Evolutionary conservation across 2,113 vertebrate genomes (phyloP), one percentile per base, ranked within the genome.

Genomic region (Chroicocephalus ridibundus): DNA sequence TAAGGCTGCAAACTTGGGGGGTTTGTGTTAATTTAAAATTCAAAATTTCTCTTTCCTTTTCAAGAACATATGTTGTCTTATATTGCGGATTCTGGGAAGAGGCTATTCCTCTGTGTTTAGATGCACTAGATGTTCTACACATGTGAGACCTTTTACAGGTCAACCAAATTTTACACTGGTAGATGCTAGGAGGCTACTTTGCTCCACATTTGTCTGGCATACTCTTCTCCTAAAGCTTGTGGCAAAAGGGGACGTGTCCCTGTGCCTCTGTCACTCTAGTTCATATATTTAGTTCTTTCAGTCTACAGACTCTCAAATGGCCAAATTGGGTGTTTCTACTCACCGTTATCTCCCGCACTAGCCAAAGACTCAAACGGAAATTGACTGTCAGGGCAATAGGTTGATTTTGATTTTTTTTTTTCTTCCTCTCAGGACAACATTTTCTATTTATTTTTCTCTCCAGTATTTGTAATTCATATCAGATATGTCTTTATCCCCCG

Each of bases 51-150:
- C 42, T 46, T 17, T 68, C 12, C 5, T 86, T 66, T 58, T 60
- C 27, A 25, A 58, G 36, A 57, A 10, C 14, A 0, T n/a, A 11
- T 25, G 13, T 82, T 46, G 21, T 52, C 18, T 60, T 36, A 3
- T 2, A 6, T 54, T 1, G 0, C 0, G 1, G 16, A 25, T 57
- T 42, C n/a, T 13, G n/a, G 74, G 34, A 55, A 21, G n/a, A 38
- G 42, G 9, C 9, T 57, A 1, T 44, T 69, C 6, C 25, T 77
- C 6, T 74, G 5, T 61, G 21, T 54, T 47, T 57, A 31, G 40
- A 40, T 29, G 4, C 6, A 3, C 34, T 71, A 22, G 47, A 49
- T 42, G 29, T 84, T 49, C 40, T 44, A 42, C 58, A 15, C 18
- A 5, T 2, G 36, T 18, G 21, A 68, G 55, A 17, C 38, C 5